These are phyloP conservation scores for Mycalesis mineus DNA, from an alignment of 2,888 invertebrate genomes.

Conservation along the genomic window DNA sequence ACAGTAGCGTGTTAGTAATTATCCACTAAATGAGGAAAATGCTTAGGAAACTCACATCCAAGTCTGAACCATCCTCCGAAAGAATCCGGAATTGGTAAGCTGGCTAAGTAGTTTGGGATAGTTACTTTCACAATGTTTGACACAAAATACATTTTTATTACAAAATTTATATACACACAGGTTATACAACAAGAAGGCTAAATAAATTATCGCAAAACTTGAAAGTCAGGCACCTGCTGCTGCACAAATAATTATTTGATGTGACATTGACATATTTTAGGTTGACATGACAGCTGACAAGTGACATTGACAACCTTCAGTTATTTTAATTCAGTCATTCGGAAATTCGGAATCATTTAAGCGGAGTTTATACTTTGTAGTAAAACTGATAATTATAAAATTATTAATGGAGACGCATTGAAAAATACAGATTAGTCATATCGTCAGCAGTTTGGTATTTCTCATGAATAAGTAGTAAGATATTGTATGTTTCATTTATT, in stretches of 20 bases:
- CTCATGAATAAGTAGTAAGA: no score
- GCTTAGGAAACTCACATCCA: slow-evolving; percentile 78
- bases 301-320: neutral
- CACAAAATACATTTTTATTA: slow-evolving; percentile 82
- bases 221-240: neutral
- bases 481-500: no score
- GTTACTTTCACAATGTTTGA: slow-evolving; percentile 87
- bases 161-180: neutral
- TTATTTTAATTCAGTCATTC: neutral
- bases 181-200: slow-evolving; percentile 23
- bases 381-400: no score
- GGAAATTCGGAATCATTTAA: no score
- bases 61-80: slow-evolving; percentile 91
- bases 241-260: neutral
- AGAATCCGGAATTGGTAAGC: slow-evolving; percentile 89
- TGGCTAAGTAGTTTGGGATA: slow-evolving; percentile 89
- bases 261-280: neutral
- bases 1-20: neutral
- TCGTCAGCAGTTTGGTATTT: no score
- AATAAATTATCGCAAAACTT: neutral
- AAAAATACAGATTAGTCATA: no score
- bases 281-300: neutral
- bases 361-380: no score
- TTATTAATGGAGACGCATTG: no score
- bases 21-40: neutral